Evolutionary conservation across 2,888 invertebrate species (phyloP).

Genomic region (Scaptomyza polygonia): DNA sequence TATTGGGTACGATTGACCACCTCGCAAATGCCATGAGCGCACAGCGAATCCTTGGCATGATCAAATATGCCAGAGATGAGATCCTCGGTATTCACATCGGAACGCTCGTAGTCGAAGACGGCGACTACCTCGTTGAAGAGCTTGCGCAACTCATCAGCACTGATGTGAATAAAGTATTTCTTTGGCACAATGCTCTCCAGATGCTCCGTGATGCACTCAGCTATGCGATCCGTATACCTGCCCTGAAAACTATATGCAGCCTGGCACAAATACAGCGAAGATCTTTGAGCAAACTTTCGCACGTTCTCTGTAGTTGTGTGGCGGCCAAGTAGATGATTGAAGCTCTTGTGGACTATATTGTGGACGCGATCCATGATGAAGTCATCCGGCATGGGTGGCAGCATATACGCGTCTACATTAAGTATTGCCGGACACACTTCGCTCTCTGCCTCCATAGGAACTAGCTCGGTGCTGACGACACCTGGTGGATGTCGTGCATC

Average conservation of each 20-base stretch:
- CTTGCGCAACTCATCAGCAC: constrained; percentile 72
- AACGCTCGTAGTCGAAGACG: constrained; percentile 78
- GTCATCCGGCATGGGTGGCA: constrained; percentile 78
- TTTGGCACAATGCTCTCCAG: constrained; percentile 81
- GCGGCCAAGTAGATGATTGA: constrained; percentile 70
- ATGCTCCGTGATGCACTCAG: constrained; percentile 79
- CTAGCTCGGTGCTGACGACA: constrained; percentile 47
- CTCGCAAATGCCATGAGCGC: constrained; percentile 49
- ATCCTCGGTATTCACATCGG: constrained; percentile 79
- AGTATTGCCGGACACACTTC: constrained; percentile 71
- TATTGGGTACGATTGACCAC: constrained; percentile 78
- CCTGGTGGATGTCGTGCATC: constrained; percentile 28
- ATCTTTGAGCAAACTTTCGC: constrained; percentile 78
- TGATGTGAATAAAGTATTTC: constrained; percentile 79
- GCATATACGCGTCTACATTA: constrained; percentile 70
- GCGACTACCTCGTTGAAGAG: constrained; percentile 80
- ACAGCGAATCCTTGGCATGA: constrained; percentile 72
- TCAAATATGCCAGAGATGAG: constrained; percentile 78
- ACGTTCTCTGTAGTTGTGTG: constrained; percentile 73
- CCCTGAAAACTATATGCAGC: constrained; percentile 82
- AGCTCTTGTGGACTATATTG: constrained; percentile 80
- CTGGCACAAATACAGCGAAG: constrained; percentile 80
- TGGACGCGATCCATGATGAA: constrained; percentile 80
- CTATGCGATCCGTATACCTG: constrained; percentile 78
- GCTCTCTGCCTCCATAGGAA: constrained; percentile 53